Conservation (phyloP, 2,113 vertebrate species). For the Callocephalon fimbriatum region DNA sequence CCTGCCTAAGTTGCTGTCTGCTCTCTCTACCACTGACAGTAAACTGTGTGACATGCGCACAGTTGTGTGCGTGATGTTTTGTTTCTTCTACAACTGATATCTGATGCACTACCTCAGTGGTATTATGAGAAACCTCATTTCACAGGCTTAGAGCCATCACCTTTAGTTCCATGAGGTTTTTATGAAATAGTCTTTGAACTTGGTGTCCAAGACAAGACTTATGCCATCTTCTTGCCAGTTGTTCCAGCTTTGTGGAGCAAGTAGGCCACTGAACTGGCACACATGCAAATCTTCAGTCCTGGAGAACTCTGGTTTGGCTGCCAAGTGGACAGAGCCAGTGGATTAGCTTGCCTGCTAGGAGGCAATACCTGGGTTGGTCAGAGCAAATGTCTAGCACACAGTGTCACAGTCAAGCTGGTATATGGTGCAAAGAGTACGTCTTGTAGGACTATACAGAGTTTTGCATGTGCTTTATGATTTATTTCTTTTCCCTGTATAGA, state of each 20-base stretch:
- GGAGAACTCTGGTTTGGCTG: not conserved
- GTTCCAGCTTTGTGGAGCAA: not conserved
- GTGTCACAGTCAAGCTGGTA: not conserved
- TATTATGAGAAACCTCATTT: not conserved
- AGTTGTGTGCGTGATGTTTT: constrained; percentile 1
- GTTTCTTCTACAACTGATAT: constrained; percentile 12
- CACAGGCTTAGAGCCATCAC: not conserved
- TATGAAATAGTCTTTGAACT: not conserved
- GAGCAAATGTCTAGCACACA: fast-evolving
- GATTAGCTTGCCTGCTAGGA: not conserved
- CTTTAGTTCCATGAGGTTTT: not conserved
- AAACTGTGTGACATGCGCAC: not conserved
- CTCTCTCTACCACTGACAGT: not conserved
- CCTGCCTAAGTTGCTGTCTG: not conserved
- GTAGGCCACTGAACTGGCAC: not conserved
- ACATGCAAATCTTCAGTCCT: not conserved
- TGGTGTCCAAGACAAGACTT: not conserved
- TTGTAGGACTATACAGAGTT: not conserved
- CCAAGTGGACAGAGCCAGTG: not conserved
- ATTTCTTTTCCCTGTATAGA: not conserved
- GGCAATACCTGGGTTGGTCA: fast-evolving
- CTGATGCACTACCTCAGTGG: not conserved
- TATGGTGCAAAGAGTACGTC: fast-evolving
- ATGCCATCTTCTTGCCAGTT: not conserved
- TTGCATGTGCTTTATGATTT: not conserved